Conservation (phyloP, 1,140 invertebrate species). For the Pectinophora gossypiella region DNA sequence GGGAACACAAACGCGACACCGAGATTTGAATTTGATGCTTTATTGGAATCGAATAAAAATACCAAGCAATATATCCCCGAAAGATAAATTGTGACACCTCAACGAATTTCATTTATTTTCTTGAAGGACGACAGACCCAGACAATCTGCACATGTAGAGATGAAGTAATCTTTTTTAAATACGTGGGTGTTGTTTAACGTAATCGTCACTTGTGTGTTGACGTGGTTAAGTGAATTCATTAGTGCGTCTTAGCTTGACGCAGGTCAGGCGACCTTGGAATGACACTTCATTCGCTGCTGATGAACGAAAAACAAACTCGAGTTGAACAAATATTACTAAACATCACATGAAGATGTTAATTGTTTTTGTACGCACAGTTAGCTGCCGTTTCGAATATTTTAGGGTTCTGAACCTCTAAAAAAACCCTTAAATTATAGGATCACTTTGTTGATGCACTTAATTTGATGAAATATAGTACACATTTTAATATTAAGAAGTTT, state of each 20-base stretch:
- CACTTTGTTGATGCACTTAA: too few relatives aligned
- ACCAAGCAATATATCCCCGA: neutral
- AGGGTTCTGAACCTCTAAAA: too few relatives aligned
- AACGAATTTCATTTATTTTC: neutral
- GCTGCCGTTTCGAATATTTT: too few relatives aligned
- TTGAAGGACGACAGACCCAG: neutral
- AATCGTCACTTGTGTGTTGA: constrained; percentile 11
- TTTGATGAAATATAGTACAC: too few relatives aligned
- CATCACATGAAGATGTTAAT: too few relatives aligned
- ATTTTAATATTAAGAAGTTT: too few relatives aligned
- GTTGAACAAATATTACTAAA: too few relatives aligned
- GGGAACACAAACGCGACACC: constrained; percentile 1
- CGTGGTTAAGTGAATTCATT: constrained; percentile 23
- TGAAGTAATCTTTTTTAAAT: constrained; percentile 15
- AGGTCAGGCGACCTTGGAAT: neutral
- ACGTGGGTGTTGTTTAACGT: constrained; percentile 7
- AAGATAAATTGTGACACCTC: neutral
- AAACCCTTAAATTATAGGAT: too few relatives aligned
- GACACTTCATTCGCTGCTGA: constrained; percentile 1
- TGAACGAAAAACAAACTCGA: too few relatives aligned
- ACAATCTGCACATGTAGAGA: neutral
- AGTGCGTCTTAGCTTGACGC: constrained; percentile 13
- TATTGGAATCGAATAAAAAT: constrained; percentile 1
- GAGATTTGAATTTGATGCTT: constrained; percentile 2
- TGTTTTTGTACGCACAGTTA: too few relatives aligned